These are phyloP conservation scores for Sclerurus mexicanus DNA, from an alignment of 2,113 vertebrate genomes.

Conservation along the genomic window DNA sequence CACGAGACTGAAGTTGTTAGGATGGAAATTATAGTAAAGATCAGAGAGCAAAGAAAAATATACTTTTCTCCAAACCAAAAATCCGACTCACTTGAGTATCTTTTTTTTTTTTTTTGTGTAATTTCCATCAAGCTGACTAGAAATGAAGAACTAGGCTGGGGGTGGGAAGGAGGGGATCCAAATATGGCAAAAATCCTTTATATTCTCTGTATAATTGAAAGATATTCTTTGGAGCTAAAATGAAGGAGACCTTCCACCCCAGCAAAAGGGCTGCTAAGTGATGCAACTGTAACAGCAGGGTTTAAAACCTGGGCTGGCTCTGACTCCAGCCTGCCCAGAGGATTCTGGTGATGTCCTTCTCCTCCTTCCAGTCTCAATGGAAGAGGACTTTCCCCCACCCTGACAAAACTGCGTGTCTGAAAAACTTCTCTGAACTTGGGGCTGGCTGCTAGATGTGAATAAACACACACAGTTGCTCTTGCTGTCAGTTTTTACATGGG, in stretches of 20 bases:
- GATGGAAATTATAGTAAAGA: neutral
- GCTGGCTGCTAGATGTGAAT: neutral
- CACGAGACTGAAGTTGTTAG: neutral
- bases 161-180: neutral
- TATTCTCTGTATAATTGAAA: neutral
- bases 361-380: neutral
- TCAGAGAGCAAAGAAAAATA: neutral
- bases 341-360: neutral
- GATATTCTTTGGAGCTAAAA: neutral
- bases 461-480: neutral
- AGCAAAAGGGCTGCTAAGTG: neutral
- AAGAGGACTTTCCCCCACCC: neutral
- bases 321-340: neutral
- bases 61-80: neutral
- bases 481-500: accelerated
- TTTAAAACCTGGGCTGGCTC: neutral
- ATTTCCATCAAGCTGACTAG: neutral
- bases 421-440: neutral
- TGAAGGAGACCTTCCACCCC: neutral
- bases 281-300: neutral
- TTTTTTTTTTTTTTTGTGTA: too few species aligned
- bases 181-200: neutral
- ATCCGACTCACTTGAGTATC: accelerated
- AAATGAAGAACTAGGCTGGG: neutral
- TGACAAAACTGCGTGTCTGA: neutral